These are phyloP conservation scores for Hermaeophaga mercurialis DNA, from an alignment of 2,888 invertebrate species.

Conservation along the genomic window DNA sequence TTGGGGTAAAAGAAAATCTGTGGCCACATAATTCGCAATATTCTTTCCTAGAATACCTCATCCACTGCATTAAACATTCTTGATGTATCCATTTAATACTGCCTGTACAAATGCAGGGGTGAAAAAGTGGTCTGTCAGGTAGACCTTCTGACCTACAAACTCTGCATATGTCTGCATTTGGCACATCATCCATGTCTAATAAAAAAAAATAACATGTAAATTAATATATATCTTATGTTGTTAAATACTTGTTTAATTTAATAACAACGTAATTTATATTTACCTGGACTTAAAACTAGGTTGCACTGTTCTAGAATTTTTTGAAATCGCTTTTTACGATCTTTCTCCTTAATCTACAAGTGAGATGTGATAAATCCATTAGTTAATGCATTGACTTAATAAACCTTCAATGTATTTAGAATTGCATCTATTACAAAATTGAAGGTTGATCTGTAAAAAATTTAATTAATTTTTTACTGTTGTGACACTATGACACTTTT, in stretches of 20 bases:
- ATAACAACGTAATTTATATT: not conserved
- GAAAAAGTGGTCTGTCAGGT: constrained; percentile 90
- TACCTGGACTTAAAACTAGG: constrained; percentile 1
- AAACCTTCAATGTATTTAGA: not conserved
- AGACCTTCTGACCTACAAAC: constrained; percentile 96
- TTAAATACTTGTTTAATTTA: not conserved
- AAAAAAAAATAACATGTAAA: not conserved
- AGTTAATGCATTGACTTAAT: not conserved
- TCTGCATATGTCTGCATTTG: constrained; percentile 90
- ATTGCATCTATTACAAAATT: not conserved
- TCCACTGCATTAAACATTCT: constrained; percentile 98
- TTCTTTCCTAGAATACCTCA: constrained; percentile 97
- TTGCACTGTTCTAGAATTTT: not conserved
- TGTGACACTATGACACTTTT: no score
- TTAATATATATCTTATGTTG: not conserved
- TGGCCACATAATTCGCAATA: constrained; percentile 98
- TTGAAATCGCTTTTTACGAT: not conserved
- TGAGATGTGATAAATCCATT: not conserved
- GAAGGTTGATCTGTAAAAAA: constrained; percentile 2
- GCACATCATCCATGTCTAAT: constrained; percentile 57
- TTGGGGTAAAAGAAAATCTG: constrained; percentile 97
- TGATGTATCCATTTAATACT: constrained; percentile 99
- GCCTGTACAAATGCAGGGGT: constrained; percentile 98
- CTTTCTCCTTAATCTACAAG: not conserved
- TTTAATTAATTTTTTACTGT: constrained; percentile 1